Base-by-base conservation (phyloP, 2,888 invertebrate species). In the Spodoptera picta region DNA sequence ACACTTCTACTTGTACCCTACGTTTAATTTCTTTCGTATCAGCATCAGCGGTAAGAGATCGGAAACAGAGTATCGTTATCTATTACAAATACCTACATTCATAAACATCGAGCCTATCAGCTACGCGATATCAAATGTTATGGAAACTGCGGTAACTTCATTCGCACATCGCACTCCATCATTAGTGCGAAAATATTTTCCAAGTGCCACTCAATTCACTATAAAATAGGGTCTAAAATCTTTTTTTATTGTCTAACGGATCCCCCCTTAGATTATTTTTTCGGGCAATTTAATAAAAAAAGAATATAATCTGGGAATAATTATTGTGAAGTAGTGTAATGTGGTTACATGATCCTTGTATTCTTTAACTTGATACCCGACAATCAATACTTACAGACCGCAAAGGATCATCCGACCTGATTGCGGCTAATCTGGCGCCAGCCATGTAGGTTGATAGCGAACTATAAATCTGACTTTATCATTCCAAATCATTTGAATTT, bases 1-100 rank as follows among this genome's bases (percentile, higher is more conserved):
- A 27, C 27, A 27, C 27, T 27, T 63, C 50, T 62, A 27, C 4
- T 27, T 63, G 49, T 62, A 53, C 24, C 51, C 55, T 63, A 68
- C 48, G 56, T 72, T 72, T 58, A 62, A 74, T 77, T 79, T 71
- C 59, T 69, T 60, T 72, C 68, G 54, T 84, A 84, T 79, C 75
- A 64, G 48, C n/a, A 64, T 19, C 75, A 65, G 48, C 14, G 64
- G 65, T 78, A 67, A 77, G 69, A 83, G 80, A 87, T 87, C 83
- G 86, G 90, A 90, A 90, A 89, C 85, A 89, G 69, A 81, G 81
- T 81, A 79, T 77, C 77, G 82, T 83, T 90, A 74, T 89, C 88
- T 84, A 67, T 56, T 69, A 75, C 68, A 82, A 82, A 82, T 79
- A 82, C 49, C 64, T 61, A 65, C 81, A 84, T 87, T 83, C 80